Base-by-base conservation (phyloP, 2,797 vertebrate genomes). In the Coregonus ussuriensis region DNA sequence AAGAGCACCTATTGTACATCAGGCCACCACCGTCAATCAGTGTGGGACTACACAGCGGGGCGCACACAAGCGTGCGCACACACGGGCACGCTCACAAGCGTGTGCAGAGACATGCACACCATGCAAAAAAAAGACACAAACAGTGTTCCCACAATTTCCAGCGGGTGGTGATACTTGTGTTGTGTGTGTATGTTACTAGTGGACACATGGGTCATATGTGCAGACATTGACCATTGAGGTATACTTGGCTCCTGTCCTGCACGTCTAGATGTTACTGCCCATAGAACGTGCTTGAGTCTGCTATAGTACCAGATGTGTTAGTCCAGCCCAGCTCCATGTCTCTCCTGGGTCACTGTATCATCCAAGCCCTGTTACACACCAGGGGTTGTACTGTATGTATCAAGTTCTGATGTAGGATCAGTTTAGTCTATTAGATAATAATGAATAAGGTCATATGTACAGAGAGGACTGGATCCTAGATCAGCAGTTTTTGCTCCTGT, bases 1-100 rank as follows among this genome's bases (percentile, higher is more conserved):
- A 91, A 92, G 88, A 93, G 88, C 86, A 86, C 83, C 91, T 82
- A 88, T 93, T 94, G 91, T 93, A 88, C 87, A 89, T 77, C 74
- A 75, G 73, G 82, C 80, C 79, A 79, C 80, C 77, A 84, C 90
- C 93, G 93, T 93, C 92, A 93, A 87, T 94, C 92, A 92, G 68
- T 75, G 29, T 83, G 82, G 74, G 84, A 86, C 76, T 41, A 52
- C 87, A 83, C 88, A 47, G 84, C 87, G 86, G 92, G 82, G 89
- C 33, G 59, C 56, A 47, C 67, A 47, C 21, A 63, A 71, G 7
- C 51, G 51, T 4, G 16, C 15, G 41, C 25, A 25, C 25, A 25
- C 25, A 25, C 25, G 25, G 25, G 25, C 25, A 25, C 33, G 59
- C 56, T 62, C 67, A 47, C 21, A 63, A 71, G 7, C 51, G 37